A percentile compares a stretch with the other conserved stretches of the same genome.
Evolutionary conservation across 2,888 invertebrate species (phyloP).

Genomic region (Salticus scenicus): DNA sequence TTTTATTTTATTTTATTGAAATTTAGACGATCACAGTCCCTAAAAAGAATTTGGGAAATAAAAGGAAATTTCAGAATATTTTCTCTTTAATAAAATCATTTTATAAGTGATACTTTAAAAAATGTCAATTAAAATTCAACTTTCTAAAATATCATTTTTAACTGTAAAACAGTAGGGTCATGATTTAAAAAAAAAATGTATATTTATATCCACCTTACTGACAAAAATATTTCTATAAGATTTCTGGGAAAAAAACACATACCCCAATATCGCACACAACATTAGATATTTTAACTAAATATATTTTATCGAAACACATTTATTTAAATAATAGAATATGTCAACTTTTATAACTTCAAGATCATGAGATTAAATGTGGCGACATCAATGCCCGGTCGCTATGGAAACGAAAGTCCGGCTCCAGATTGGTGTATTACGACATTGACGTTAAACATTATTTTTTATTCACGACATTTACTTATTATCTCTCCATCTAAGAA

Average conservation of each 20-base stretch:
- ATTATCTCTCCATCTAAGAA: constrained; percentile 62
- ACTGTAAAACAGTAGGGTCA: too few relatives aligned
- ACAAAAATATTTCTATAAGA: too few relatives aligned
- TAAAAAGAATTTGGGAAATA: too few relatives aligned
- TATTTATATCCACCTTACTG: too few relatives aligned
- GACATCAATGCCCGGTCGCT: constrained; percentile 51
- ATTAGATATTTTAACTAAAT: constrained; percentile 50
- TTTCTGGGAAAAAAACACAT: neutral
- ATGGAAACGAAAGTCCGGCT: constrained; percentile 57
- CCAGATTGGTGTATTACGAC: constrained; percentile 59
- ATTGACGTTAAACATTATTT: constrained; percentile 68
- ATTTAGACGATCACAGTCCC: too few relatives aligned
- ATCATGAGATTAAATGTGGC: constrained; percentile 67
- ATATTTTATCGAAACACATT: constrained; percentile 51
- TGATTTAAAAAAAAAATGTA: too few relatives aligned
- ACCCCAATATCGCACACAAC: constrained; percentile 15
- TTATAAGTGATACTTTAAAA: too few relatives aligned
- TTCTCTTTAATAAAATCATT: too few relatives aligned
- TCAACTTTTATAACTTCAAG: constrained; percentile 65
- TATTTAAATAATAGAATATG: constrained; percentile 64
- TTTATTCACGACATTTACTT: constrained; percentile 60
- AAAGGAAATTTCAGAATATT: too few relatives aligned
- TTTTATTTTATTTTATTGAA: too few relatives aligned
- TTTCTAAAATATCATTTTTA: too few relatives aligned
- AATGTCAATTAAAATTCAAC: too few relatives aligned